Conservation (phyloP, 2,113 vertebrate genomes). For the Poeciliopsis occidentalis region DNA sequence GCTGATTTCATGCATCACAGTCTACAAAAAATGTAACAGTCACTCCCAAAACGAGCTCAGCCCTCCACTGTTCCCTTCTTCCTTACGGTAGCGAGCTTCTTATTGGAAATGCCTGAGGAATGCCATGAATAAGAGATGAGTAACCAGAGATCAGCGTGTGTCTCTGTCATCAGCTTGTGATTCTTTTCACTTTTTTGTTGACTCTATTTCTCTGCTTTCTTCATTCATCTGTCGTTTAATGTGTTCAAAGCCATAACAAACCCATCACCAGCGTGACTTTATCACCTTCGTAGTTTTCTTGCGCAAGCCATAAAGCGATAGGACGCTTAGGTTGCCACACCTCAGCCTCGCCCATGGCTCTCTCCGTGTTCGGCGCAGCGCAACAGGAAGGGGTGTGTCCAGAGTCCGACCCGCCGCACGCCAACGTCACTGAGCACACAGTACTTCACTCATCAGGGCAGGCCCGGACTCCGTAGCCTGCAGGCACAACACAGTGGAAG, state of each 20-base stretch:
- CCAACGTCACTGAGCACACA: slow-evolving; percentile 62
- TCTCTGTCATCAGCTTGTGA: neutral
- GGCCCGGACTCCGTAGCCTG: slow-evolving; percentile 72
- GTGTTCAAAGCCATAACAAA: neutral
- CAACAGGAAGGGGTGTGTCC: slow-evolving; percentile 66
- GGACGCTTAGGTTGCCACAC: slow-evolving; percentile 66
- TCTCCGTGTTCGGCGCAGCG: slow-evolving; percentile 26
- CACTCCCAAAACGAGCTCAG: slow-evolving; percentile 35
- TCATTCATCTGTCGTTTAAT: neutral
- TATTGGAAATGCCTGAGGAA: slow-evolving; percentile 35
- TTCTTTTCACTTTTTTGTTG: neutral
- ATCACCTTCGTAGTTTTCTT: slow-evolving; percentile 17
- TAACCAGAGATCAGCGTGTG: slow-evolving; percentile 9
- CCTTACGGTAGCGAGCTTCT: slow-evolving; percentile 17
- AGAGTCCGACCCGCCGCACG: slow-evolving; percentile 51
- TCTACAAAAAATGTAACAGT: slow-evolving; percentile 5
- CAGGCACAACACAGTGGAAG: slow-evolving; percentile 69
- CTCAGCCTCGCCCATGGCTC: slow-evolving; percentile 46
- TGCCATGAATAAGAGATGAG: slow-evolving; percentile 52
- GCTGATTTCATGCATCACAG: neutral
- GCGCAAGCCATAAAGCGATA: slow-evolving; percentile 45
- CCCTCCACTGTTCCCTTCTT: slow-evolving; percentile 29
- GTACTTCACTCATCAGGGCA: slow-evolving; percentile 63
- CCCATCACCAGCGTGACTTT: slow-evolving; percentile 14
- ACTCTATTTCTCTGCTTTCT: neutral